phyloP scores from a whole-genome alignment of 2,888 invertebrate genomes.

The Ophonus ardosiacus region DNA sequence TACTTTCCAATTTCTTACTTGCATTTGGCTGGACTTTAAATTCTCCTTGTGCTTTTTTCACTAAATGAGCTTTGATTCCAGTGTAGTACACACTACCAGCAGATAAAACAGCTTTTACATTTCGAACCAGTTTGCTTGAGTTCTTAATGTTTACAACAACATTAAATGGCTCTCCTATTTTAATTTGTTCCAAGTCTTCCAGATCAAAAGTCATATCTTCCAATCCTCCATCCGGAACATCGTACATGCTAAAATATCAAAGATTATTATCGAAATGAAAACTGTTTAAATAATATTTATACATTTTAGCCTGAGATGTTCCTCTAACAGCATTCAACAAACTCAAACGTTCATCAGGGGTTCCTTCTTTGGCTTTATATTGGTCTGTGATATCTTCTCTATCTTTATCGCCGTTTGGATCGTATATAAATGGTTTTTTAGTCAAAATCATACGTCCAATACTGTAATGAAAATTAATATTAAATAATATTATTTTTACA shows the following conservation, averaged over 20 bases:
- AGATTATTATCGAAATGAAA: background rate
- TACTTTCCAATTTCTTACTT: constrained; percentile 76
- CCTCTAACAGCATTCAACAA: constrained; percentile 86
- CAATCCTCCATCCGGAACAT: constrained; percentile 78
- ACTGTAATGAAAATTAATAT: constrained; percentile 74
- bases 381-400: constrained; percentile 83
- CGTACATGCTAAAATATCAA: constrained; percentile 78
- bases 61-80: constrained; percentile 83
- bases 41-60: constrained; percentile 84
- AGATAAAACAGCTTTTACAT: constrained; percentile 82
- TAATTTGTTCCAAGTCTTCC: constrained; percentile 84
- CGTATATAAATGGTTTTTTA: constrained; percentile 85
- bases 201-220: constrained; percentile 82
- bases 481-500: background rate
- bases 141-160: constrained; percentile 83
- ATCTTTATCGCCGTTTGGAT: constrained; percentile 85
- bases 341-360: constrained; percentile 84
- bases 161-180: constrained; percentile 84
- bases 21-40: constrained; percentile 81
- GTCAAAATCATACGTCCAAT: constrained; percentile 87
- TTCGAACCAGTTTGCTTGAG: constrained; percentile 79
- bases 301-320: constrained; percentile 82
- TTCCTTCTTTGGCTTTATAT: constrained; percentile 86
- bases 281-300: background rate
- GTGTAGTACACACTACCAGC: constrained; percentile 87